Evolutionary conservation across 2,888 invertebrate species (phyloP).

Genomic region (Chrysopilus asiliformis): DNA sequence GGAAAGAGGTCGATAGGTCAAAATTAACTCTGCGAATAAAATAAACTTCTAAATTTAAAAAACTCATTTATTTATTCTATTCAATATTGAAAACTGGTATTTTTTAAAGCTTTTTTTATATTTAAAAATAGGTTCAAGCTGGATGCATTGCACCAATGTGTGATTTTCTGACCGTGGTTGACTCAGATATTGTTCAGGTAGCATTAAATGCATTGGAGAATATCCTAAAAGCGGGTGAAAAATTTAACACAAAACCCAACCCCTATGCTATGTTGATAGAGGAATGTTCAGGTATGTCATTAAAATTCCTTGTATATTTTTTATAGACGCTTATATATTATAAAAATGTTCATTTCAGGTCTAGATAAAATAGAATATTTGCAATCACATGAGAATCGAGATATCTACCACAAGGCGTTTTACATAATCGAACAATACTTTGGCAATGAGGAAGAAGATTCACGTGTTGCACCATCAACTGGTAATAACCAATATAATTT

Average conservation of each 20-base stretch:
- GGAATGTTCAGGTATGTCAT: slow-evolving; percentile 75
- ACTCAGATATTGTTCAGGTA: slow-evolving; percentile 89
- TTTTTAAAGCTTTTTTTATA: slow-evolving; percentile 1
- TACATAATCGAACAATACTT: slow-evolving; percentile 95
- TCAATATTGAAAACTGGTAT: no score
- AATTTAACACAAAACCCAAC: slow-evolving; percentile 67
- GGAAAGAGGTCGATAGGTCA: no score
- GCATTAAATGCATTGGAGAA: slow-evolving; percentile 93
- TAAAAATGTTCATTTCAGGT: slow-evolving; percentile 42
- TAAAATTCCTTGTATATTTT: no score
- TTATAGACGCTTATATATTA: no score
- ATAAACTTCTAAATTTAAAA: no score
- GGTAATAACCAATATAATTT: slow-evolving; percentile 61
- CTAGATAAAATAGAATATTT: slow-evolving; percentile 96
- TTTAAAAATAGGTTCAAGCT: slow-evolving; percentile 45
- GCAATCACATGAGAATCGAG: slow-evolving; percentile 92
- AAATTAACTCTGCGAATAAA: no score
- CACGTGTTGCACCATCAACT: slow-evolving; percentile 60
- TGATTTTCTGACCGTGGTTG: slow-evolving; percentile 83
- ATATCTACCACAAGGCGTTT: slow-evolving; percentile 93
- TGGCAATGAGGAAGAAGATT: slow-evolving; percentile 77
- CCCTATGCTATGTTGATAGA: slow-evolving; percentile 84
- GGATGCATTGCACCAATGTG: slow-evolving; percentile 88
- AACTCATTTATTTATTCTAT: no score
- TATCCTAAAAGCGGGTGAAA: slow-evolving; percentile 82